Conservation (phyloP, 2,797 vertebrate species). For the Avahi laniger region DNA sequence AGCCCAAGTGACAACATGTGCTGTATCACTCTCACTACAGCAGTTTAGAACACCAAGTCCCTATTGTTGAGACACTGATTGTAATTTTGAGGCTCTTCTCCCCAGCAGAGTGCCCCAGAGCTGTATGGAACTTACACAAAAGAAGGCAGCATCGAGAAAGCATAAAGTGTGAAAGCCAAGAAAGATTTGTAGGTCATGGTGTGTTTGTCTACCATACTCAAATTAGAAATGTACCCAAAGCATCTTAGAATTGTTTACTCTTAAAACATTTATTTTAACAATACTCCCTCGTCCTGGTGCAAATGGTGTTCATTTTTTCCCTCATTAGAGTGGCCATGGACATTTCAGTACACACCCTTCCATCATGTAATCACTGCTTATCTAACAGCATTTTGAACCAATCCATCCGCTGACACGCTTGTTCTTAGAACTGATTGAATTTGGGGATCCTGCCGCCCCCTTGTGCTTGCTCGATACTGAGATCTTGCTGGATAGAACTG, state of each 20-base stretch:
- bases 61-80: not conserved
- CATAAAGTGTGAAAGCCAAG: not conserved
- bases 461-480: slow-evolving; percentile 50
- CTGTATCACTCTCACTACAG: not conserved
- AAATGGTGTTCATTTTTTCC: not conserved
- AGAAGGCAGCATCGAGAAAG: not conserved
- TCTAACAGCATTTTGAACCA: not conserved
- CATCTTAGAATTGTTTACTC: slow-evolving; percentile 9
- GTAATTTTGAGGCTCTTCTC: not conserved
- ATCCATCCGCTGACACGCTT: not conserved
- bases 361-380: not conserved
- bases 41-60: not conserved
- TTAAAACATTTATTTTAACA: not conserved
- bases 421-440: not conserved
- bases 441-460: slow-evolving; percentile 63
- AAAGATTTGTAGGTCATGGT: not conserved
- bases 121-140: not conserved
- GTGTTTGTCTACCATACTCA: not conserved
- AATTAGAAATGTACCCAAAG: not conserved
- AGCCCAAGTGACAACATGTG: not conserved
- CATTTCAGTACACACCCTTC: not conserved
- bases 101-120: not conserved
- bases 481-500: not conserved
- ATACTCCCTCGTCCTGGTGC: not conserved
- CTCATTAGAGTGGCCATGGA: not conserved